Percentiles rank a stretch among this genome's conserved stretches.
Conservation (phyloP, 2,113 vertebrate species). For the Calypte anna region DNA sequence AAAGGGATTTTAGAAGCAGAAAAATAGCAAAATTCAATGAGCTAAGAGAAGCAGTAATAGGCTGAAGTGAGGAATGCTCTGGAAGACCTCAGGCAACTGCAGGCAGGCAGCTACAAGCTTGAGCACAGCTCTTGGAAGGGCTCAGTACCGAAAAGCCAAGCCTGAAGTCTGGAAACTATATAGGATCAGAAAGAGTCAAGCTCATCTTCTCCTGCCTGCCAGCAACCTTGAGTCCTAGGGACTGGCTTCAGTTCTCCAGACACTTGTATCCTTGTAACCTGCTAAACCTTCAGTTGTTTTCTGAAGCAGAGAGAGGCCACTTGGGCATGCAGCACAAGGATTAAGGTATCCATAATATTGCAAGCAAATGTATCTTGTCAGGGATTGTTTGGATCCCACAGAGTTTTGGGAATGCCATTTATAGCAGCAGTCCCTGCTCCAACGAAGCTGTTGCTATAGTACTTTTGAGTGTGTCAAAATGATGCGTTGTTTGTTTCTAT, state of each 20-base stretch:
- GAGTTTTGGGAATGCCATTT: background rate
- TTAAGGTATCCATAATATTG: background rate
- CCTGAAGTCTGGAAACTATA: background rate
- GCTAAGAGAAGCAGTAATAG: background rate
- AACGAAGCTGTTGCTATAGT: background rate
- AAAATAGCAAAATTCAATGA: background rate
- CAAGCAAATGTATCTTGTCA: background rate
- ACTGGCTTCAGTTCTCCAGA: background rate
- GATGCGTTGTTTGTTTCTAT: background rate
- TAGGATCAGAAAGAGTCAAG: background rate
- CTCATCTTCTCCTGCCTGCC: background rate
- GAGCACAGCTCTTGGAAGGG: background rate
- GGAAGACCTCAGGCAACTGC: background rate
- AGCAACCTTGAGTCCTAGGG: background rate
- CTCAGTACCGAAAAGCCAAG: fast-evolving
- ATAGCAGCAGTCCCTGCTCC: background rate
- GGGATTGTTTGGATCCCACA: background rate
- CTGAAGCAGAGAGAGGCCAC: background rate
- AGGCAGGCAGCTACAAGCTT: background rate
- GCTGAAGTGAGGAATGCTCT: background rate
- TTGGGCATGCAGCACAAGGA: background rate
- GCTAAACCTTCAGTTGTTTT: background rate
- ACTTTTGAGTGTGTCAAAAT: background rate
- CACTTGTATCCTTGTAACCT: background rate
- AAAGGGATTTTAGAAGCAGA: background rate